Evolutionary conservation across 2,888 invertebrate genomes (phyloP), one percentile per base, ranked within the genome.

Genomic region (Raillietiella orientalis): DNA sequence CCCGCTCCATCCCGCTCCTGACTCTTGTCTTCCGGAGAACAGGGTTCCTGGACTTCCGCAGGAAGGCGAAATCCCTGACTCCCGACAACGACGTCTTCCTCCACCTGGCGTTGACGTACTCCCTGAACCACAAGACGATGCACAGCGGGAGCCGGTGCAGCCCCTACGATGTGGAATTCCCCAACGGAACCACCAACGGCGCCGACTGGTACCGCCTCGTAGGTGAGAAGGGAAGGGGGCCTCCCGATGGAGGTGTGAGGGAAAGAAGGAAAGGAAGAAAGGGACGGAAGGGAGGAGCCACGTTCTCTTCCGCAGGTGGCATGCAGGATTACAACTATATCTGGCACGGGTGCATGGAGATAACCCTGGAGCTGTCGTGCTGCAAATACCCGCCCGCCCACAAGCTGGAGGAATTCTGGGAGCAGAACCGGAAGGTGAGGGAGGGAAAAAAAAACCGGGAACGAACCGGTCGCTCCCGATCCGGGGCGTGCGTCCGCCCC

Each of bases 301-400:
- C n/a, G 14, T 27, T 5, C 17, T 17, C 15, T 32, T 29, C 29
- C 19, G 5, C 40, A 56, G 74, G 75, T 28, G 71, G 74, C 13
- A 74, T 75, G 74, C 74, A 75, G 48, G 87, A 87, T 44, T 87
- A 71, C 46, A 84, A 84, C 47, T 87, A 87, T 46, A 59, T 77
- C 9, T 67, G 67, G 65, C 70, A 67, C 39, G 82, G 82, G 9
- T 77, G 77, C 44, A 72, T 87, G 72, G 84, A 84, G 47, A 58
- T 84, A n/a, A 82, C 84, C 0, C 48, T 87, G 23, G 84, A 87
- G 46, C 60, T 87, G 28, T 74, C 77, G 1, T 87, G 87, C 47
- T 87, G 84, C 51, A 87, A 84, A 50, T 84, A 62, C 45, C 87
- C 87, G 3, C 62, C 62, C 1, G 63, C 67, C 0, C 58, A 61